Conservation (phyloP, 2,888 invertebrate species). For the Leptinotarsa rubiginosa region DNA sequence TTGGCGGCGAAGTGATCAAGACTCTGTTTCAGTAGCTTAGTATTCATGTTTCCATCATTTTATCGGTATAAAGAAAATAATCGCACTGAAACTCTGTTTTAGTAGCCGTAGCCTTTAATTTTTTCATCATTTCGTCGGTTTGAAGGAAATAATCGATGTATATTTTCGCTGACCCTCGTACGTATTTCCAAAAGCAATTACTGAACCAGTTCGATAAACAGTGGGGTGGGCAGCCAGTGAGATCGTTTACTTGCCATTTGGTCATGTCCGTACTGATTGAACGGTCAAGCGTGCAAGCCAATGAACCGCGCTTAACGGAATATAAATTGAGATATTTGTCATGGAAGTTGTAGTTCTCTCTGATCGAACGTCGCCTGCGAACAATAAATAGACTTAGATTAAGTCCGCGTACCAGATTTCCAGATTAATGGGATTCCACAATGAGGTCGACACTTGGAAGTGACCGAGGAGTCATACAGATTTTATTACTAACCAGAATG, state of each 20-base stretch:
- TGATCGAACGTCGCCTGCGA: slow-evolving; percentile 24
- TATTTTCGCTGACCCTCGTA: slow-evolving; percentile 4
- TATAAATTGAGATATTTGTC: slow-evolving; percentile 62
- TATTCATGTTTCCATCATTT: too few species aligned
- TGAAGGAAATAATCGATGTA: too few species aligned
- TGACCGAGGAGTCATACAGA: not conserved
- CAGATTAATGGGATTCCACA: slow-evolving; percentile 4
- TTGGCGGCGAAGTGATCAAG: too few species aligned
- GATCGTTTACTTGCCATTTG: slow-evolving; percentile 52
- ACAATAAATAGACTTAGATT: slow-evolving; percentile 11
- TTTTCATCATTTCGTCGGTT: too few species aligned
- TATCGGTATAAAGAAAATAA: too few species aligned
- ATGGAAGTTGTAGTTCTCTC: slow-evolving; percentile 40
- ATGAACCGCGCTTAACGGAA: slow-evolving; percentile 59
- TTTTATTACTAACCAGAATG: too few species aligned
- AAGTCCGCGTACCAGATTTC: not conserved
- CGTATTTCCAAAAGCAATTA: slow-evolving; percentile 31
- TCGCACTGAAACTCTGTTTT: too few species aligned
- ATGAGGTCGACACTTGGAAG: not conserved
- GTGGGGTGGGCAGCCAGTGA: slow-evolving; percentile 41
- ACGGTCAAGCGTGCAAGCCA: slow-evolving; percentile 54
- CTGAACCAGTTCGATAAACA: slow-evolving; percentile 16
- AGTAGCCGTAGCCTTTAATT: too few species aligned
- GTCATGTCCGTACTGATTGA: slow-evolving; percentile 55
- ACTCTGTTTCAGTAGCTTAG: too few species aligned